phyloP scores from a whole-genome alignment of 1,140 invertebrate species.

The Habropoda laboriosa region DNA sequence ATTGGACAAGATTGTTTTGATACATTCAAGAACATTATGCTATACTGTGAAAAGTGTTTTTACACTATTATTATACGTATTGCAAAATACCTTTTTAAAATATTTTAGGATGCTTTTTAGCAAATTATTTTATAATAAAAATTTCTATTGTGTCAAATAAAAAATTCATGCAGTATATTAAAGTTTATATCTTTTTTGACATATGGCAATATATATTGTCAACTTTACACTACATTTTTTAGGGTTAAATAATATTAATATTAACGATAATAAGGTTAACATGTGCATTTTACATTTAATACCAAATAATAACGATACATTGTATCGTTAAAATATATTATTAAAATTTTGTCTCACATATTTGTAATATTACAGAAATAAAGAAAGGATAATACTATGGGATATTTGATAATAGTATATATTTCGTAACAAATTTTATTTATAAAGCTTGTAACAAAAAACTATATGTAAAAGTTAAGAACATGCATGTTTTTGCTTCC shows the following conservation, averaged over 20 bases:
- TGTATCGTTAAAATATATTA: conserved; percentile 15
- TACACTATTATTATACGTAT: conserved; percentile 14
- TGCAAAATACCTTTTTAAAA: conserved; percentile 30
- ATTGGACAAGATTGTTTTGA: conserved; percentile 14
- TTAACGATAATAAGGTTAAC: not conserved
- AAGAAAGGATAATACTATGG: conserved; percentile 4
- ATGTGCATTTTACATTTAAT: conserved; percentile 41
- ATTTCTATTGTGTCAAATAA: conserved; percentile 31
- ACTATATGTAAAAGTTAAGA: conserved; percentile 13
- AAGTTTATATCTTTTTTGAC: not conserved
- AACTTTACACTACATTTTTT: not conserved
- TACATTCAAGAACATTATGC: not conserved
- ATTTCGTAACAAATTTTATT: conserved; percentile 11
- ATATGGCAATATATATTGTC: not conserved
- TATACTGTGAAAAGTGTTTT: not conserved
- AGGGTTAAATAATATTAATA: not conserved
- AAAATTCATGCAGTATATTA: conserved; percentile 16
- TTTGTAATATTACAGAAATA: not conserved
- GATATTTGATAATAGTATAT: not conserved
- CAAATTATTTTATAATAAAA: conserved; percentile 50
- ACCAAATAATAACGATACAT: conserved; percentile 33
- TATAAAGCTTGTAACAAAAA: not conserved
- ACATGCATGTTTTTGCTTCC: not conserved
- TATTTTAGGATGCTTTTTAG: conserved; percentile 10
- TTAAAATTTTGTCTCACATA: conserved; percentile 1